These are phyloP conservation scores for honey bee (Apis mellifera) DNA, from an alignment of 1,140 invertebrate genomes.

Conservation along the genomic window DNA sequence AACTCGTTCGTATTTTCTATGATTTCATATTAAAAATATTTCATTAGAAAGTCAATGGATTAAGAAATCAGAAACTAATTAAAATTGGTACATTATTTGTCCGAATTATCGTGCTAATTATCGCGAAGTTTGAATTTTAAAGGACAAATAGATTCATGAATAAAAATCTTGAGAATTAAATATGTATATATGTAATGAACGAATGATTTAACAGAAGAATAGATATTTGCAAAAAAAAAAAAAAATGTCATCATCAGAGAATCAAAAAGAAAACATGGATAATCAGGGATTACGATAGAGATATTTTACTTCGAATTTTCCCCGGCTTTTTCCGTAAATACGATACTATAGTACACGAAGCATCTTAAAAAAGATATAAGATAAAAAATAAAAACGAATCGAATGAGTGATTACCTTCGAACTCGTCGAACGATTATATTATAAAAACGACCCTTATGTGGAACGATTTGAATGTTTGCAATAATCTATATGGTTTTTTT, in stretches of 20 bases:
- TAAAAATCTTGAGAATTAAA: neutral
- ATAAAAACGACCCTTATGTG: constrained; percentile 20
- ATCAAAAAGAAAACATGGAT: neutral
- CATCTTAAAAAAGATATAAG: neutral
- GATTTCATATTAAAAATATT: constrained; percentile 29
- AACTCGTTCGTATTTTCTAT: neutral
- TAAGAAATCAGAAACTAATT: constrained; percentile 20
- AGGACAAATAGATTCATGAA: neutral
- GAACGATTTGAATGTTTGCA: constrained; percentile 16
- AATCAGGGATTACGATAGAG: neutral
- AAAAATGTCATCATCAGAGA: neutral
- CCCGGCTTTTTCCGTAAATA: constrained; percentile 22
- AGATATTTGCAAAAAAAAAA: neutral
- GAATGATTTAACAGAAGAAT: neutral
- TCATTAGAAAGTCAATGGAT: constrained; percentile 32
- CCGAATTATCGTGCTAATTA: constrained; percentile 6
- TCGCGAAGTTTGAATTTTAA: neutral
- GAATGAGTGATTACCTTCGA: constrained; percentile 17
- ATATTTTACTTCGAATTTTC: constrained; percentile 27
- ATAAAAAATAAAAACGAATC: constrained; percentile 1
- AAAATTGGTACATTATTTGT: neutral
- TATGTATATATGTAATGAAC: neutral
- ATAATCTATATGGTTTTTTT: constrained; percentile 2
- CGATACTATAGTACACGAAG: neutral
- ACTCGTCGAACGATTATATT: constrained; percentile 18